Evolutionary conservation across 92 coral and sea anemone species (phyloP).

Genomic region (Bergia sp.): DNA sequence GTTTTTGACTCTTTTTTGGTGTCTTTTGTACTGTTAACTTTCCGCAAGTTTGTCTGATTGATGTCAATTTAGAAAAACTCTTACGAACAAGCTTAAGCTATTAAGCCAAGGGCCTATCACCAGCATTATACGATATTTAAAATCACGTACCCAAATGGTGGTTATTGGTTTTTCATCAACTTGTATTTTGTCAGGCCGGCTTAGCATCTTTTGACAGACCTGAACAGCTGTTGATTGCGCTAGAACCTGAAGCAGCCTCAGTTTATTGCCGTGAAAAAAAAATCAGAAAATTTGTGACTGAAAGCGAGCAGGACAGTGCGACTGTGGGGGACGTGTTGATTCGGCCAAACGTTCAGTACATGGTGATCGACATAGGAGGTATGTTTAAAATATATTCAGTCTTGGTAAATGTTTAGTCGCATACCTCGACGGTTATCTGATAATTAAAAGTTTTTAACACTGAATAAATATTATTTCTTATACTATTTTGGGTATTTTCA

Average conservation of each 20-base stretch:
- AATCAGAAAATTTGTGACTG: constrained; percentile 45
- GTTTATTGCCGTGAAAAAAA: constrained; percentile 64
- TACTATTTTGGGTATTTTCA: too few species aligned
- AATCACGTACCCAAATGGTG: background rate
- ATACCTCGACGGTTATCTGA: too few species aligned
- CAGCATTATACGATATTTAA: background rate
- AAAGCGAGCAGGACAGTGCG: constrained; percentile 4
- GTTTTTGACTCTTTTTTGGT: too few species aligned
- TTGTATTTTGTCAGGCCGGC: constrained; percentile 52
- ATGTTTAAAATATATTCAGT: background rate
- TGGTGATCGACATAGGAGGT: constrained; percentile 63
- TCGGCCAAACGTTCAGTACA: constrained; percentile 40
- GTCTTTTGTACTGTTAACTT: too few species aligned
- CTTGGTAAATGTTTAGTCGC: too few species aligned
- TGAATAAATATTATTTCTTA: too few species aligned
- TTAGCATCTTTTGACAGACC: constrained; percentile 59
- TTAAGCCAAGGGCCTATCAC: background rate
- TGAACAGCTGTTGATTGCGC: constrained; percentile 66
- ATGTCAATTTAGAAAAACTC: too few species aligned
- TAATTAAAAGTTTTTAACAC: too few species aligned
- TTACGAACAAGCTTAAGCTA: too few species aligned
- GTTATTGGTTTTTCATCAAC: background rate
- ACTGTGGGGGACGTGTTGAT: constrained; percentile 30
- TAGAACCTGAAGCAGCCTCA: constrained; percentile 75
- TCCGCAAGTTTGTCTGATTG: too few species aligned